Percentiles rank a stretch among this genome's conserved stretches.
Evolutionary conservation across 2,113 vertebrate species (phyloP).

Genomic region (Acinonyx jubatus): DNA sequence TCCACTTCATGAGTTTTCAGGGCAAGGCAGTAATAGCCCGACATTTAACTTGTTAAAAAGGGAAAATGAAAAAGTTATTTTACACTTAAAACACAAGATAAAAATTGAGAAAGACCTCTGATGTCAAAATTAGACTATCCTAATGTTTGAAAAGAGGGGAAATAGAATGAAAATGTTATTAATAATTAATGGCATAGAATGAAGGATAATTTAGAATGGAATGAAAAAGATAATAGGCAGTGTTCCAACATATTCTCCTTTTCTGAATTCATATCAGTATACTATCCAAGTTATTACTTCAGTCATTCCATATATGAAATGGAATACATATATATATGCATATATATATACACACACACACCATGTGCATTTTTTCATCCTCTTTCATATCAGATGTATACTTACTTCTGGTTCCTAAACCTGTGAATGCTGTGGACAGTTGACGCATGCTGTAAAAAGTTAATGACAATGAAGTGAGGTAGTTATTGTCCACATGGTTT

Average conservation of each 20-base stretch:
- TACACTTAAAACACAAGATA: background rate
- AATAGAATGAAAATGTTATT: background rate
- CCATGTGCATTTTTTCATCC: background rate
- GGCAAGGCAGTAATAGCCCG: background rate
- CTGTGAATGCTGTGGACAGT: background rate
- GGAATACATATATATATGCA: background rate
- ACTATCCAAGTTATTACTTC: background rate
- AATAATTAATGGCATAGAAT: background rate
- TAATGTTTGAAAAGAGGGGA: background rate
- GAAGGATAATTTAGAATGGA: background rate
- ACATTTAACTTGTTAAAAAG: background rate
- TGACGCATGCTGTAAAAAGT: background rate
- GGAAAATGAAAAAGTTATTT: background rate
- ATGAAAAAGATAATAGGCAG: background rate
- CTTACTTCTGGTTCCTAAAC: background rate
- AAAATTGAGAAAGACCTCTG: constrained; percentile 9
- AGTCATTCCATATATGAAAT: background rate
- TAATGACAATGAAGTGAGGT: background rate
- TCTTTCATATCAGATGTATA: background rate
- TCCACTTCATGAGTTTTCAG: background rate
- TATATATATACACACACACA: no score
- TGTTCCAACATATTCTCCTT: background rate
- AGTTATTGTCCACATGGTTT: constrained; percentile 9
- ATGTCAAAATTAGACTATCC: background rate
- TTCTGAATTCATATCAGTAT: background rate